Conservation (phyloP, 2,797 vertebrate species). For the Chaunax sp. region DNA sequence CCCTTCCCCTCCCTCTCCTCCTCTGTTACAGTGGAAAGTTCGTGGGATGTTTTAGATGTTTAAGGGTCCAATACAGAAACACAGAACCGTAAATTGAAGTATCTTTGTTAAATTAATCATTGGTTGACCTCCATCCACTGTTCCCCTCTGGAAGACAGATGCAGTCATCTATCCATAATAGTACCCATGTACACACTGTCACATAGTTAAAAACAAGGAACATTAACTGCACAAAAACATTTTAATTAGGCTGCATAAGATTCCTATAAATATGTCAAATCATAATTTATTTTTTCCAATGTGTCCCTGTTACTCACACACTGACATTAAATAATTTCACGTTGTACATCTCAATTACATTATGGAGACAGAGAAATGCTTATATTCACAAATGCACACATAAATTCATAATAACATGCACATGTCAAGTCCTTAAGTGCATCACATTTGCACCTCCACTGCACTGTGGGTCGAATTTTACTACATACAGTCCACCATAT, state of each 20-base stretch:
- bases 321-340: background rate
- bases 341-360: constrained; percentile 15
- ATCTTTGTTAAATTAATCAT: constrained; percentile 19
- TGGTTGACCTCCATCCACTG: constrained; percentile 7
- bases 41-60: background rate
- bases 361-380: constrained; percentile 19
- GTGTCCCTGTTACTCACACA: background rate
- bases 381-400: constrained; percentile 33
- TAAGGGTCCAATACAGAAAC: constrained; percentile 10
- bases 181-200: constrained; percentile 16
- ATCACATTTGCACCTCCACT: constrained; percentile 20
- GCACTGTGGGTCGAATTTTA: constrained; percentile 9
- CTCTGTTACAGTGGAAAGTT: constrained; percentile 24
- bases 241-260: background rate
- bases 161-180: constrained; percentile 18
- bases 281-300: background rate
- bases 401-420: constrained; percentile 48
- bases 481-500: constrained; percentile 8
- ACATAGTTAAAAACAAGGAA: background rate
- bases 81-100: too few relatives aligned
- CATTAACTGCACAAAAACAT: background rate
- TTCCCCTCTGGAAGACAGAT: constrained; percentile 22
- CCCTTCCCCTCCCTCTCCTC: constrained; percentile 10
- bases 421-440: constrained; percentile 33
- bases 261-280: background rate